Conservation (phyloP, 2,113 vertebrate species). For the Delphinapterus leucas region DNA sequence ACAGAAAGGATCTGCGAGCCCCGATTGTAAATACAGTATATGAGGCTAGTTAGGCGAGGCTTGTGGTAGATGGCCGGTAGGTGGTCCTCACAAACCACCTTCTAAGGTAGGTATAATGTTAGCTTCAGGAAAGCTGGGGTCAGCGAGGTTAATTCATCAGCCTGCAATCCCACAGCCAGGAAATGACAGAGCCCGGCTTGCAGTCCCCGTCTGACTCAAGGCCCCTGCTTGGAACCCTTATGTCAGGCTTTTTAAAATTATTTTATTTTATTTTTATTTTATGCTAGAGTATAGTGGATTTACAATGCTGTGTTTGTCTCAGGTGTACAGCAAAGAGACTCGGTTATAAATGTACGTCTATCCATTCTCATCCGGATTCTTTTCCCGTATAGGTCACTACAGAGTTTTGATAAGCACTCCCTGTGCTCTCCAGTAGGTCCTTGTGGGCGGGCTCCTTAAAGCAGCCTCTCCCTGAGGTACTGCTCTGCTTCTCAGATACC, state of each 20-base stretch:
- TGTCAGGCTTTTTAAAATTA: not conserved
- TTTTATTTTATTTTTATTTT: not conserved
- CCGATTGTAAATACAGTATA: not conserved
- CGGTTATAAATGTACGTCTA: too few relatives aligned
- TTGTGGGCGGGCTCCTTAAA: not conserved
- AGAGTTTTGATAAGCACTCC: too few relatives aligned
- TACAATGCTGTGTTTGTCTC: too few relatives aligned
- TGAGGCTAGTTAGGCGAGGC: not conserved
- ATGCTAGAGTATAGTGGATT: too few relatives aligned
- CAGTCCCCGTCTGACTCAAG: not conserved
- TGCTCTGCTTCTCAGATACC: not conserved
- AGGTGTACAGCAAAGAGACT: too few relatives aligned
- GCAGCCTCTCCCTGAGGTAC: not conserved
- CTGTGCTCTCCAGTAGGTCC: too few relatives aligned
- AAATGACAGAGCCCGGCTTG: not conserved
- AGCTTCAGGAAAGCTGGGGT: not conserved
- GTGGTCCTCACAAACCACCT: not conserved
- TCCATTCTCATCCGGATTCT: too few relatives aligned
- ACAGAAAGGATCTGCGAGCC: not conserved
- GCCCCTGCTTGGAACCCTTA: not conserved
- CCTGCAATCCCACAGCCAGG: not conserved
- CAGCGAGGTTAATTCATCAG: not conserved
- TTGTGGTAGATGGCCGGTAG: not conserved
- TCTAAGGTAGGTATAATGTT: not conserved
- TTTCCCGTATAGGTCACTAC: too few relatives aligned